Percentiles rank a stretch among this genome's conserved stretches.
These are phyloP conservation scores for Drosophila nikananu DNA, from an alignment of 1,140 invertebrate genomes.

Conservation along the genomic window DNA sequence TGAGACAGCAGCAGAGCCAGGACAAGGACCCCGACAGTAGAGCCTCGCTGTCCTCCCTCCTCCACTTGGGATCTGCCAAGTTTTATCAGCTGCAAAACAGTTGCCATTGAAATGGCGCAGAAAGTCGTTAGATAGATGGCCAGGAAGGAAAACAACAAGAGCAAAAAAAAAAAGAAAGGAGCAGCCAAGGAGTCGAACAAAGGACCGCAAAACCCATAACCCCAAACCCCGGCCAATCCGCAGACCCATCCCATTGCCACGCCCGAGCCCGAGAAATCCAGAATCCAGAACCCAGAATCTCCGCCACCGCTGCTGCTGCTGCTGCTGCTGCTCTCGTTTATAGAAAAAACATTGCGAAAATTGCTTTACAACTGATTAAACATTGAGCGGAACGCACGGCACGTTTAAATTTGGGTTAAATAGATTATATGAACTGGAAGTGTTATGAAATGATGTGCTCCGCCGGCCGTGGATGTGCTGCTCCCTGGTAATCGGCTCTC, in stretches of 20 bases:
- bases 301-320: slow-evolving; percentile 7
- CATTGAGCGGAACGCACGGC: slow-evolving; percentile 76
- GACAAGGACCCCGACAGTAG: slow-evolving; percentile 27
- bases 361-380: slow-evolving; percentile 83
- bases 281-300: slow-evolving; percentile 1
- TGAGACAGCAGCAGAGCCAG: slow-evolving; percentile 7
- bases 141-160: slow-evolving; percentile 35
- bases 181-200: slow-evolving; percentile 49
- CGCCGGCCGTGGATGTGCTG: slow-evolving; percentile 38
- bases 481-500: slow-evolving; percentile 16
- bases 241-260: slow-evolving; percentile 29
- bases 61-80: slow-evolving; percentile 63
- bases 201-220: slow-evolving; percentile 47
- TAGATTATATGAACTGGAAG: slow-evolving; percentile 83
- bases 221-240: slow-evolving; percentile 19
- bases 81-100: slow-evolving; percentile 83
- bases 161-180: slow-evolving; percentile 46
- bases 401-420: slow-evolving; percentile 83
- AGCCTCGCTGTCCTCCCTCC: slow-evolving; percentile 14
- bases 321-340: slow-evolving; percentile 56
- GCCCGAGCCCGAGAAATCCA: slow-evolving; percentile 6
- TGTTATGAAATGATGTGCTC: slow-evolving; percentile 82
- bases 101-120: slow-evolving; percentile 81
- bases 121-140: slow-evolving; percentile 80
- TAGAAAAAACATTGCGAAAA: slow-evolving; percentile 82